Evolutionary conservation across 2,797 vertebrate species (phyloP).

Genomic region (Anas flavirostris): DNA sequence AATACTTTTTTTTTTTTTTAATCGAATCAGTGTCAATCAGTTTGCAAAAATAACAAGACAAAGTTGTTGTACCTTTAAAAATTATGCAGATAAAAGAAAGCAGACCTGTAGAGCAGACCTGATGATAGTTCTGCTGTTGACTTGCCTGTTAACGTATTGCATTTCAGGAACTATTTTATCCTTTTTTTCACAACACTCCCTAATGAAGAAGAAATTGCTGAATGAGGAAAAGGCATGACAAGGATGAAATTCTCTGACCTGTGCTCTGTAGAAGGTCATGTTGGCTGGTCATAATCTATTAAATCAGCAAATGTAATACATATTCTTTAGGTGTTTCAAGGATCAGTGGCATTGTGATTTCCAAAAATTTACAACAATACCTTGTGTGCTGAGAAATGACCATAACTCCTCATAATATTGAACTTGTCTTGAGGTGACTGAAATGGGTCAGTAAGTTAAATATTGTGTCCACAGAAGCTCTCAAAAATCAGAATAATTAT

Average conservation of each 20-base stretch:
- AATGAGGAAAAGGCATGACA: conserved; percentile 11
- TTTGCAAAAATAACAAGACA: not conserved
- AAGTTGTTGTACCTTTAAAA: not conserved
- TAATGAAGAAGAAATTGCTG: conserved; percentile 32
- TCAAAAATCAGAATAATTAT: not conserved
- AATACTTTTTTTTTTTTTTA: not conserved
- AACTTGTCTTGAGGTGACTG: conserved; percentile 14
- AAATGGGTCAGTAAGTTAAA: conserved; percentile 46
- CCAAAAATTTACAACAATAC: conserved; percentile 21
- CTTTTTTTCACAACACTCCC: not conserved
- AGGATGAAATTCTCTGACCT: conserved; percentile 42
- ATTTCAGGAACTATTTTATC: not conserved
- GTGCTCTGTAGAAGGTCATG: conserved; percentile 12
- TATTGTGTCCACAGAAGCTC: not conserved
- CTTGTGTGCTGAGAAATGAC: conserved; percentile 9
- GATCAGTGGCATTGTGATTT: conserved; percentile 36
- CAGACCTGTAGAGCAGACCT: not conserved
- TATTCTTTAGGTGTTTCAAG: conserved; percentile 31
- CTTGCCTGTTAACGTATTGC: rapidly evolving
- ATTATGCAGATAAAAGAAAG: not conserved
- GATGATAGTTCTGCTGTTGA: not conserved
- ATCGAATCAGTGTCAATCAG: not conserved
- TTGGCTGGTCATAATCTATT: conserved; percentile 32
- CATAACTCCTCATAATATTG: conserved; percentile 14
- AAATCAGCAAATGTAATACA: conserved; percentile 19